Conservation (phyloP, 2,113 vertebrate genomes). For the Callipepla californica region DNA sequence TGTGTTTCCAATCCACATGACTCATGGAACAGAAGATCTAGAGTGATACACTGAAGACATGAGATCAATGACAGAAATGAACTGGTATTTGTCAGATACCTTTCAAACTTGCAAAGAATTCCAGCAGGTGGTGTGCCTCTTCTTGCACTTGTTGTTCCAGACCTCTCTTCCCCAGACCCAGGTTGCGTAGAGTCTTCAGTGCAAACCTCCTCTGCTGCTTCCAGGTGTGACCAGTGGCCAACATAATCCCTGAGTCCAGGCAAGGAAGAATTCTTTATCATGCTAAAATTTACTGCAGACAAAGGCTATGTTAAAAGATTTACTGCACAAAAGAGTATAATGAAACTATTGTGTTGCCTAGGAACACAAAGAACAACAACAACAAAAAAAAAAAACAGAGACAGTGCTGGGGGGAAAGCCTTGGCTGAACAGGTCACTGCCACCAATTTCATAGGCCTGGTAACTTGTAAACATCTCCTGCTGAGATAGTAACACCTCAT, state of each 20-base stretch:
- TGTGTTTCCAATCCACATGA: background rate
- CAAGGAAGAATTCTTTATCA: background rate
- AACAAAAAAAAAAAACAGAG: background rate
- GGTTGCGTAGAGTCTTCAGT: slow-evolving; percentile 43
- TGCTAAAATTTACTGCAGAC: background rate
- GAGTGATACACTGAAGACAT: background rate
- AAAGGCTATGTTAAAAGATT: background rate
- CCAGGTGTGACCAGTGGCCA: slow-evolving; percentile 75
- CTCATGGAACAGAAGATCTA: background rate
- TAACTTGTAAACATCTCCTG: background rate
- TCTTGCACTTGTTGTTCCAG: slow-evolving; percentile 67
- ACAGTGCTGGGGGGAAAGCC: background rate
- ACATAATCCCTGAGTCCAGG: slow-evolving; percentile 65
- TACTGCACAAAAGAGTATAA: background rate
- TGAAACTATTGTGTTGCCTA: background rate
- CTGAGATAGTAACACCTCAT: background rate
- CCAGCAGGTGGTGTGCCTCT: slow-evolving; percentile 52
- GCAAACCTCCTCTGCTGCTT: slow-evolving; percentile 74
- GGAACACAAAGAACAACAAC: background rate
- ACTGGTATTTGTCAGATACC: slow-evolving; percentile 32
- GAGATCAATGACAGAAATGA: background rate
- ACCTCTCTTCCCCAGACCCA: slow-evolving; percentile 70
- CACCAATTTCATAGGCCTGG: background rate
- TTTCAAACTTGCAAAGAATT: slow-evolving; percentile 59
- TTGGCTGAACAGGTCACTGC: background rate